phyloP scores from a whole-genome alignment of 2,113 vertebrate genomes.

The Mobula birostris region DNA sequence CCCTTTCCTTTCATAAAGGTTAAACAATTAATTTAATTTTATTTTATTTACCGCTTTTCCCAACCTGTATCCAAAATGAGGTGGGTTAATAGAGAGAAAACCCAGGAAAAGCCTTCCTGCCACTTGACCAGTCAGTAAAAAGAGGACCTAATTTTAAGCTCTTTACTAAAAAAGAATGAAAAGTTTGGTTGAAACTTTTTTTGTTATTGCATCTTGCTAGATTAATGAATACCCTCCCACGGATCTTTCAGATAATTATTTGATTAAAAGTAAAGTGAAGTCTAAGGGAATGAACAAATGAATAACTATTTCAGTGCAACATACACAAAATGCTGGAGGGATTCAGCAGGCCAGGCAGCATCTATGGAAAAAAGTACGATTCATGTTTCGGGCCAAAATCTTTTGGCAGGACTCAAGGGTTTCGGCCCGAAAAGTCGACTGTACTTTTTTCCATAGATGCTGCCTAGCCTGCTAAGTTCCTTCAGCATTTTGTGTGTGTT shows the following conservation, averaged over 20 bases:
- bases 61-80: not conserved
- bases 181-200: not conserved
- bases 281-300: not conserved
- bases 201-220: not conserved
- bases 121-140: not conserved
- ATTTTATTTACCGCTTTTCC: not conserved
- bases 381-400: too few species aligned
- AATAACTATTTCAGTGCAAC: not conserved
- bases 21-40: not conserved
- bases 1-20: not conserved
- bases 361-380: too few species aligned
- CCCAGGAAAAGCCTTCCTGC: not conserved
- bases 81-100: not conserved
- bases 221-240: not conserved
- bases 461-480: too few species aligned
- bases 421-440: too few species aligned
- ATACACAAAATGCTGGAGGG: too few species aligned
- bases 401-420: too few species aligned
- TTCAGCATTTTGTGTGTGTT: too few species aligned
- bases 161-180: not conserved
- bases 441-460: too few species aligned
- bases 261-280: not conserved
- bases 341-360: too few species aligned
- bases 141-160: not conserved
- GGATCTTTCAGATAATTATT: not conserved